Conservation (phyloP, 2,113 vertebrate species). For the Atractosteus spatula region DNA sequence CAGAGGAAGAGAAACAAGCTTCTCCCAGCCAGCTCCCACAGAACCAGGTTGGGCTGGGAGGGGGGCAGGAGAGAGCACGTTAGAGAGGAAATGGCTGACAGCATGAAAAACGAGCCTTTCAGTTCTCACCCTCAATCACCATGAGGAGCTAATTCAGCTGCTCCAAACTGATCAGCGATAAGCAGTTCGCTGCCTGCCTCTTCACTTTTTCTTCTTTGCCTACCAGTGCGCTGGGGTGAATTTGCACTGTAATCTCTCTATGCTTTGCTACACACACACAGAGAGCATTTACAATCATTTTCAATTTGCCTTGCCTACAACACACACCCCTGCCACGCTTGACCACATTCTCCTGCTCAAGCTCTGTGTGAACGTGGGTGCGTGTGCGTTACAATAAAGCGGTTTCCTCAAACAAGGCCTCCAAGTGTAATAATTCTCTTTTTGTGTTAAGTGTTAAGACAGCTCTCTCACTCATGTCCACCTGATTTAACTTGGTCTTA, state of each 20-base stretch:
- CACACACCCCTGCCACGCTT: conserved; percentile 47
- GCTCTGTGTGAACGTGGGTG: conserved; percentile 8
- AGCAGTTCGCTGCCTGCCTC: conserved; percentile 21
- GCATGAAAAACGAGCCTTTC: conserved; percentile 42
- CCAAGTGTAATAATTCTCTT: conserved; percentile 15
- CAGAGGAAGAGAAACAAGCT: conserved; percentile 9
- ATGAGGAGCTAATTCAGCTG: conserved; percentile 35
- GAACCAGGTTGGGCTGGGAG: conserved; percentile 7
- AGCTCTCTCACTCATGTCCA: not conserved
- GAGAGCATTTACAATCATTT: conserved; percentile 56
- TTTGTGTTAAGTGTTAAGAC: not conserved
- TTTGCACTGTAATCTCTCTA: conserved; percentile 41
- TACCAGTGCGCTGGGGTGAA: conserved; percentile 25
- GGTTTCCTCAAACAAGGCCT: no score
- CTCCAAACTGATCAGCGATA: conserved; percentile 32
- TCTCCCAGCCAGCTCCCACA: not conserved
- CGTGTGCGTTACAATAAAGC: not conserved
- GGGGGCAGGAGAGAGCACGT: conserved; percentile 4
- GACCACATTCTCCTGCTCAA: conserved; percentile 29
- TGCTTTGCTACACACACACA: conserved; percentile 37
- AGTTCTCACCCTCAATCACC: conserved; percentile 22
- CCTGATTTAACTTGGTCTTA: not conserved
- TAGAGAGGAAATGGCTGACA: conserved; percentile 26
- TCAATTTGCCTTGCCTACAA: conserved; percentile 59
- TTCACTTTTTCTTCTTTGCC: not conserved